These are phyloP conservation scores for Pangasius mekongensis DNA, from an alignment of 2,797 vertebrate genomes.

Conservation along the genomic window DNA sequence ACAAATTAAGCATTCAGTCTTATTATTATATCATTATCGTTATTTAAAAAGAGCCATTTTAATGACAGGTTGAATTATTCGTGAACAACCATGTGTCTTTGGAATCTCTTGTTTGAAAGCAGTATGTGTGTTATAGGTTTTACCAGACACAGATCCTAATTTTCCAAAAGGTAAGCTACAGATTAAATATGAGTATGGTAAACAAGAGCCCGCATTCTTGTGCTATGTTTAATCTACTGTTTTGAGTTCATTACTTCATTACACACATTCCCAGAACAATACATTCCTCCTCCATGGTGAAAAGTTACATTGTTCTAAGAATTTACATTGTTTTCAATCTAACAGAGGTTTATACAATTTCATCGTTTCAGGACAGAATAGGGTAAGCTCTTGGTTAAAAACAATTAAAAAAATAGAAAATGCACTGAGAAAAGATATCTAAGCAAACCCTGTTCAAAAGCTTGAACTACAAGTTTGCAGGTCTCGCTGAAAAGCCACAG, in stretches of 20 bases:
- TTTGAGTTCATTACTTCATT: constrained; percentile 8
- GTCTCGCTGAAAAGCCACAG: constrained; percentile 55
- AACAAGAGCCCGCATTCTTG: background rate
- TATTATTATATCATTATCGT: background rate
- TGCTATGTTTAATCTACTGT: constrained; percentile 3
- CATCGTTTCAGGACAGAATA: background rate
- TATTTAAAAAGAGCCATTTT: background rate
- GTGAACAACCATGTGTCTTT: background rate
- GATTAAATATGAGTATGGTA: background rate
- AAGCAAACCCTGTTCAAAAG: constrained; percentile 41
- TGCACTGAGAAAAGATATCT: constrained; percentile 35
- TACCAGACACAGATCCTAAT: background rate
- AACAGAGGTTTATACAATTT: constrained; percentile 1
- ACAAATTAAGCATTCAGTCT: background rate
- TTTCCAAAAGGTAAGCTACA: constrained; percentile 7
- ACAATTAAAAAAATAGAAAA: constrained; percentile 29
- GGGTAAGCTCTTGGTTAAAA: background rate
- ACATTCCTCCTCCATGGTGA: background rate
- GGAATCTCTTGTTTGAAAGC: background rate
- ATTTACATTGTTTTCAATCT: constrained; percentile 17
- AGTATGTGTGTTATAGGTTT: background rate
- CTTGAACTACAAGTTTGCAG: constrained; percentile 49
- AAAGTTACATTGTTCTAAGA: constrained; percentile 22
- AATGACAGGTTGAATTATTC: background rate
- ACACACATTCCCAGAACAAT: background rate